phyloP scores from a whole-genome alignment of 2,113 vertebrate genomes.

The Limanda limanda region DNA sequence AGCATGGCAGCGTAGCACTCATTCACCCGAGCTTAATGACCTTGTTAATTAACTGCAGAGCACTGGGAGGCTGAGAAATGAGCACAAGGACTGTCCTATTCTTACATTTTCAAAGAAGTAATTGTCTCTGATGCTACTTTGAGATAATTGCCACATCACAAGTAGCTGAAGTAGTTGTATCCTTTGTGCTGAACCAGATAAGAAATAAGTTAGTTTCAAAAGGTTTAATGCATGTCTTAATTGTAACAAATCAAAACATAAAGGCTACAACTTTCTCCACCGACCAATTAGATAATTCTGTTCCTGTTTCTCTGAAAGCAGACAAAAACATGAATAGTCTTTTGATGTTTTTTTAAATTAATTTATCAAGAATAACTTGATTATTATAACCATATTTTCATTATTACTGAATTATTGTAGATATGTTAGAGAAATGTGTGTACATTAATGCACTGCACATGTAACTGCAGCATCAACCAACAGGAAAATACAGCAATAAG shows the following conservation, averaged over 20 bases:
- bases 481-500: too few species aligned
- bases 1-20: constrained; percentile 42
- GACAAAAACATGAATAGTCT: too few species aligned
- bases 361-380: too few species aligned
- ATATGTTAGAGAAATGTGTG: too few species aligned
- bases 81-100: constrained; percentile 54
- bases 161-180: constrained; percentile 2
- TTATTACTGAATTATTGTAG: not conserved
- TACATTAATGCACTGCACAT: too few species aligned
- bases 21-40: constrained; percentile 52
- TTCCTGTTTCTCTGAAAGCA: not conserved
- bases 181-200: constrained; percentile 12
- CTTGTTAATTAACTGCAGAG: constrained; percentile 69
- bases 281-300: not conserved
- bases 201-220: constrained; percentile 2
- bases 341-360: too few species aligned
- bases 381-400: too few species aligned
- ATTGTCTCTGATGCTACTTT: constrained; percentile 31
- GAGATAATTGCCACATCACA: constrained; percentile 9
- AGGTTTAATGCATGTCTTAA: not conserved
- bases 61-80: constrained; percentile 56
- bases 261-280: not conserved
- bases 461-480: too few species aligned
- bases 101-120: constrained; percentile 47
- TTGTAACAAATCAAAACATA: not conserved